These are phyloP conservation scores for Darevskia mixta DNA, from an alignment of 2,797 vertebrate genomes.

Conservation along the genomic window DNA sequence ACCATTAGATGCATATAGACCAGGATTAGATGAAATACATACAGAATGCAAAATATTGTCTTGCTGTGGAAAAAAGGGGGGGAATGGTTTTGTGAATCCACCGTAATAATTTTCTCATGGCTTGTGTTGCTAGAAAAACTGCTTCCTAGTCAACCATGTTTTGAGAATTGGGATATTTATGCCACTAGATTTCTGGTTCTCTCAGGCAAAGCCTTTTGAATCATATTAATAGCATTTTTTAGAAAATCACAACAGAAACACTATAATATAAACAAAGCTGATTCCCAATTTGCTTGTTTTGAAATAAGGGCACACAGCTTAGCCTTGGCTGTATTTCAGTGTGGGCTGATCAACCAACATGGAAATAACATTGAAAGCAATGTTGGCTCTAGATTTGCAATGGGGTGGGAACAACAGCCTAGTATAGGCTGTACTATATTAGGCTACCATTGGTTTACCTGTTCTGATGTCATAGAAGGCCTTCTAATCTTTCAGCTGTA, in stretches of 20 bases:
- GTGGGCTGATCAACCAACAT: neutral
- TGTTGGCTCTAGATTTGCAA: neutral
- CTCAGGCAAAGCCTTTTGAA: slow-evolving; percentile 30
- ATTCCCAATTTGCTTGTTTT: slow-evolving; percentile 9
- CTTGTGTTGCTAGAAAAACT: neutral
- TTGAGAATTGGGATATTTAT: slow-evolving; percentile 34
- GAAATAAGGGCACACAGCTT: slow-evolving; percentile 13
- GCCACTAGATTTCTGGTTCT: slow-evolving; percentile 26
- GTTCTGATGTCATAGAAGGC: neutral
- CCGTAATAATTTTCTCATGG: slow-evolving; percentile 24
- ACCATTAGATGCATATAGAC: neutral
- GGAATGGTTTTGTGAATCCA: neutral
- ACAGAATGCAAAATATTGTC: neutral
- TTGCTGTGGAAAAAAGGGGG: neutral
- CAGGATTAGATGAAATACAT: neutral
- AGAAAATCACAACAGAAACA: slow-evolving; percentile 25
- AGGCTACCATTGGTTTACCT: neutral
- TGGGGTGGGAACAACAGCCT: no score
- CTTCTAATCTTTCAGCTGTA: neutral
- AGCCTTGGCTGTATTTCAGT: neutral
- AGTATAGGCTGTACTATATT: neutral
- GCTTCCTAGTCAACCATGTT: neutral
- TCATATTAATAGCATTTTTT: neutral
- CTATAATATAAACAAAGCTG: slow-evolving; percentile 15
- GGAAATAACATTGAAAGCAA: neutral